Evolutionary conservation across 2,113 vertebrate species (phyloP), one percentile per base, ranked within the genome.

Genomic region (Myocastor coypus): DNA sequence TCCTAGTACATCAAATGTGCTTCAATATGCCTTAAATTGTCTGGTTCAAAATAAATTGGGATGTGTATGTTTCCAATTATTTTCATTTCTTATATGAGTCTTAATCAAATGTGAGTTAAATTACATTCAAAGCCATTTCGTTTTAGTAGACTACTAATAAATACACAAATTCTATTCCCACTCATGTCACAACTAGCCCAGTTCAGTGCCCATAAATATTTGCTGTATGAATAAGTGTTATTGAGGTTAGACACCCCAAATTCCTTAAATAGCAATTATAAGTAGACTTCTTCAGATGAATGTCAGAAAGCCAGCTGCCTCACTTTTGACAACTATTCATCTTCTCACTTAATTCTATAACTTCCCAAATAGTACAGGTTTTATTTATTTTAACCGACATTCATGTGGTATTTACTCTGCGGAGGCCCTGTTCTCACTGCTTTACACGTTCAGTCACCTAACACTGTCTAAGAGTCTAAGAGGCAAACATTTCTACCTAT

Each of bases 231-330:
- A 92, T 84, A 57, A 69, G 87, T 68, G 9, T 46, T 78, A 73
- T 88, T 93, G 90, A 98, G 97, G 95, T 88, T 78, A 95, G 0
- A 3, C 40, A 97, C 64, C 95, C 42, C 34, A 57, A 92, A 93
- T 77, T 61, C 57, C 1, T 94, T 91, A 97, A 92, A 80, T 82
- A 83, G 84, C 20, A 7, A 88, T 71, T 96, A 81, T 92, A 96
- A n/a, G 82, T 46, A 97, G 94, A 98, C 96, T 95, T 96, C 90
- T 95, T 92, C 94, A 96, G 94, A 97, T 83, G 97, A 97, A 87
- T 83, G 96, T 81, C 94, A 97, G 92, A 91, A 75, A 92, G 92
- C 78, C 82, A 96, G 91, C 86, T 97, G 87, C 89, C 69, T 95
- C 66, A 11, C 94, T 97, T 78, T 95, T 91, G 96, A 95, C 88